Evolutionary conservation across 2,888 invertebrate species (phyloP).

Genomic region (Sphaerophoria taeniata): DNA sequence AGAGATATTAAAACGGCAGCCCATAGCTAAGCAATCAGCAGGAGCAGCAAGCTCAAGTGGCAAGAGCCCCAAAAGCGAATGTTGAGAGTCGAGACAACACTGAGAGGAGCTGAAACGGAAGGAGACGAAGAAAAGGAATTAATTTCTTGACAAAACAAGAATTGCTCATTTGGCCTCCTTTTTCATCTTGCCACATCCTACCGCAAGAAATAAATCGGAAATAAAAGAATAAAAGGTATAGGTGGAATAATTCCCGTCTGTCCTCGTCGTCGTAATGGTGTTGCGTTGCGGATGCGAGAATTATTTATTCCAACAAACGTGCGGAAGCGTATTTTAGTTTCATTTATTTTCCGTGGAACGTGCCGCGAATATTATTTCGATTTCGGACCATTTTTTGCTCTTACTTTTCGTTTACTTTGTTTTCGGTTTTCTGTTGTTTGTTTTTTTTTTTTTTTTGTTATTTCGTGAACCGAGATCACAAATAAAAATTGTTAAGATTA

Average conservation of each 20-base stretch:
- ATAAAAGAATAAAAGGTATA: conserved; percentile 49
- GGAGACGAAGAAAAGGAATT: conserved; percentile 48
- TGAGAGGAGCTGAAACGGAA: not conserved
- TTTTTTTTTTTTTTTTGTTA: conserved; percentile 2
- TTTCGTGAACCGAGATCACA: conserved; percentile 41
- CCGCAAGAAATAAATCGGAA: conserved; percentile 67
- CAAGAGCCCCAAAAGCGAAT: no score
- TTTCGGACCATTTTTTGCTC: no score
- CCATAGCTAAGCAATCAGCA: not conserved
- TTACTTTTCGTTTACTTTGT: conserved; percentile 20
- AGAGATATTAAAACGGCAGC: not conserved
- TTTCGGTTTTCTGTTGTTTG: not conserved
- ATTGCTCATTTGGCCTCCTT: conserved; percentile 67
- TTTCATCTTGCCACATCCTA: conserved; percentile 56
- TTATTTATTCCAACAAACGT: conserved; percentile 73
- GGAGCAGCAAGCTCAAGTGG: not conserved
- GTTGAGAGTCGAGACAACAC: no score
- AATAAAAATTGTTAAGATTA: conserved; percentile 65
- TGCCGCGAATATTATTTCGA: conserved; percentile 56
- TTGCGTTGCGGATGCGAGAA: conserved; percentile 34
- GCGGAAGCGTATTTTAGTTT: conserved; percentile 64
- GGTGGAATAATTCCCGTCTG: conserved; percentile 4
- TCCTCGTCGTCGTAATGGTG: conserved; percentile 39
- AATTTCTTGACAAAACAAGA: conserved; percentile 63
- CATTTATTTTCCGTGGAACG: conserved; percentile 67